Percentiles rank a stretch among this genome's conserved stretches.
Conservation (phyloP, 1,140 invertebrate species). For the Lethocerus indicus region DNA sequence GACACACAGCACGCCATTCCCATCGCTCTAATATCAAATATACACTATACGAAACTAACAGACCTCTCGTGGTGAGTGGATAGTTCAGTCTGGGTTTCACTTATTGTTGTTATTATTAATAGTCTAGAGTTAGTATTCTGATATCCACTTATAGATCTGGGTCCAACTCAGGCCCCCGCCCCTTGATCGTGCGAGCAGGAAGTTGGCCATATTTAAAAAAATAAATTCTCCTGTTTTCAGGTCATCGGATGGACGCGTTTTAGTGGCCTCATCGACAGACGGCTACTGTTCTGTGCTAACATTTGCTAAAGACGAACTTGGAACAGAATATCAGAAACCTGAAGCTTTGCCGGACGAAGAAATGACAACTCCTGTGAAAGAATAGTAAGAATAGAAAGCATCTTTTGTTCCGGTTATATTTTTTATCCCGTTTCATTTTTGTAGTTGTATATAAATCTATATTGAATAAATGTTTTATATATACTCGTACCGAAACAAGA, state of each 20-base stretch:
- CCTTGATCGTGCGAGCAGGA: too few species aligned
- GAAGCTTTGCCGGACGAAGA: neutral
- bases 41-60: slow-evolving; percentile 85
- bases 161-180: too few species aligned
- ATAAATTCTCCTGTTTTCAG: slow-evolving; percentile 24
- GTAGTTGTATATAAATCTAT: neutral
- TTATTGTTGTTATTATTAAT: neutral
- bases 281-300: slow-evolving; percentile 85
- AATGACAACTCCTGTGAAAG: neutral
- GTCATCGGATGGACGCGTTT: slow-evolving; percentile 62
- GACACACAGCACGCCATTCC: slow-evolving; percentile 81
- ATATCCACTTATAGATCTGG: too few species aligned
- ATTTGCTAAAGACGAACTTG: slow-evolving; percentile 70
- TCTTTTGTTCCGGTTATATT: too few species aligned
- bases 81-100: neutral
- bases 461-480: neutral
- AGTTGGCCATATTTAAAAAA: too few species aligned
- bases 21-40: slow-evolving; percentile 71
- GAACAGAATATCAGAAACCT: slow-evolving; percentile 34
- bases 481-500: too few species aligned
- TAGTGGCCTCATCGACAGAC: slow-evolving; percentile 85
- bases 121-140: too few species aligned
- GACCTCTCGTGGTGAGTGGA: slow-evolving; percentile 67
- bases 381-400: too few species aligned
- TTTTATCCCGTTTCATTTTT: neutral